Conservation (phyloP, 2,113 vertebrate genomes). For the Cynocephalus volans region DNA sequence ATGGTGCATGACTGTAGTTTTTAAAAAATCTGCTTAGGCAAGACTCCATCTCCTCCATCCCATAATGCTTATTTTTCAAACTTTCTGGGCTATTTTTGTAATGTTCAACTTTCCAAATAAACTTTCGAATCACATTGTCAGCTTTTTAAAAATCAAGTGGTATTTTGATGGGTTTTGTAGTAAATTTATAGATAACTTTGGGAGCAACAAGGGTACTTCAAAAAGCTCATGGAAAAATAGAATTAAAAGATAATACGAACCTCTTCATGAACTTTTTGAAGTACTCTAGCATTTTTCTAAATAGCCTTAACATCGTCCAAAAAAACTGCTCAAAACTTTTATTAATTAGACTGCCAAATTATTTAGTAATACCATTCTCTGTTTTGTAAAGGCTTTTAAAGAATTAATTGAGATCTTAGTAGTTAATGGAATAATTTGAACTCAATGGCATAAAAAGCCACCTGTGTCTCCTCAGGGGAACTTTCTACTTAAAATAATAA, state of each 20-base stretch:
- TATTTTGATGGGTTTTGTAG: background rate
- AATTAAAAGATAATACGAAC: no score
- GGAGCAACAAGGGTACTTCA: background rate
- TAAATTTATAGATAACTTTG: constrained; percentile 20
- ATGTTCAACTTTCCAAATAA: constrained; percentile 43
- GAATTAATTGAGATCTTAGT: background rate
- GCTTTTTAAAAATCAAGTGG: constrained; percentile 29
- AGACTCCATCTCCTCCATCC: background rate
- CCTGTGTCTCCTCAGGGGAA: background rate
- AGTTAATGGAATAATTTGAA: constrained; percentile 33
- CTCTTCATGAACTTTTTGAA: no score
- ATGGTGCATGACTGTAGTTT: background rate
- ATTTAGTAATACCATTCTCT: constrained; percentile 13
- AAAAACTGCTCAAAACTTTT: background rate
- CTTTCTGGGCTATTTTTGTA: background rate
- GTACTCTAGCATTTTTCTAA: background rate
- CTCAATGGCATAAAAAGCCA: background rate
- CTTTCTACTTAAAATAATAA: constrained; percentile 57
- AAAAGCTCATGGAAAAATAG: no score
- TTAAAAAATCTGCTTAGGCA: constrained; percentile 27
- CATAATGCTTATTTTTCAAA: constrained; percentile 33
- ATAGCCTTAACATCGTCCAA: background rate
- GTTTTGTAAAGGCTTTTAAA: constrained; percentile 43
- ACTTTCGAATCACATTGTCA: constrained; percentile 25
- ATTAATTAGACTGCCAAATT: constrained; percentile 49